Base-by-base conservation (phyloP, 2,797 vertebrate species). In the Arrhamphus sclerolepis region DNA sequence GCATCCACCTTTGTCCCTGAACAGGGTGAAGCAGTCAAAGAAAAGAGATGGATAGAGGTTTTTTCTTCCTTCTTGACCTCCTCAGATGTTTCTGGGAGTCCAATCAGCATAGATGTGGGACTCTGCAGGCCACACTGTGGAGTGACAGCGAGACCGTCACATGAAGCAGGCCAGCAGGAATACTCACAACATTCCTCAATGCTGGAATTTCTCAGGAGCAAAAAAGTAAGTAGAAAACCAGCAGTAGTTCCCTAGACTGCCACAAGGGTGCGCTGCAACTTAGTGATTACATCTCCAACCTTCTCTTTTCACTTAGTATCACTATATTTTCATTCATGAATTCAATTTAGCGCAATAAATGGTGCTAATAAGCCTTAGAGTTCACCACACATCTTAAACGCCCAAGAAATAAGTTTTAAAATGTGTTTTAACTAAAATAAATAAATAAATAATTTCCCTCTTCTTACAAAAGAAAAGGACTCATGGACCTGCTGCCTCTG, bases 151-250 rank as follows among this genome's bases (percentile, higher is more conserved):
- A 44, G 7, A 40, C 20, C 77, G 0, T n/a, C 66, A 0, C 70
- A 74, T 11, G 81, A 86, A 38, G 66, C 82, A 1, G 44, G 70
- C 3, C 70, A 89, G 49, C 86, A 75, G 24, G 90, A 88, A 5
- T 81, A 90, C 65, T 73, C 88, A 21, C 93, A 89, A 62, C 84
- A 90, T 41, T 74, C 86, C 39, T 94, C 93, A 5, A 83, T 93
- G 92, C 82, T 93, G 14, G 85, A 93, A 24, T 94, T 93, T 63
- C 90, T 94, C 44, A 86, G 71, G 72, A 93, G 81, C 82, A 94
- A 92, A 82, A 93, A 92, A 84, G 93, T 95, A 4, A 0, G 34
- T 19, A 77, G 4, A 7, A 10, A 34, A 34, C 1, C 5, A 20
- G 39, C 5, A 13, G 13, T 41, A 41, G 22, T 57, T 55, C 31